Evolutionary conservation across 2,888 invertebrate species (phyloP).

Genomic region (Drosophila anomalipes): DNA sequence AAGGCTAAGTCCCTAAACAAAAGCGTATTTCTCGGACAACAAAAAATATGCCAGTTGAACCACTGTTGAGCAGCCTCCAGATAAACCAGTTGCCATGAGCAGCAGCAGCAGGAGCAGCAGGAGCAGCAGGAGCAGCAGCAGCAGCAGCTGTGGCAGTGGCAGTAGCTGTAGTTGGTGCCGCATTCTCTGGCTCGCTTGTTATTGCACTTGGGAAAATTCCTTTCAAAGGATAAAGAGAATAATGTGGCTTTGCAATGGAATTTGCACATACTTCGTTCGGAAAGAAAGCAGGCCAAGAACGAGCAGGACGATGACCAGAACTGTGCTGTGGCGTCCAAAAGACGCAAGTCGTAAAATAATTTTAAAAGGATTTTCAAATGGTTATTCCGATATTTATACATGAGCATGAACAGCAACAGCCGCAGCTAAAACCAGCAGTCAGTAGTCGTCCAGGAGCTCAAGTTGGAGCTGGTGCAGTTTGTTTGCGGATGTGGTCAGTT

Average conservation of each 20-base stretch:
- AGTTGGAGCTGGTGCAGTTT: constrained; percentile 43
- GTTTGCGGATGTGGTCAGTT: constrained; percentile 75
- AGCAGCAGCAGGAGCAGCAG: neutral
- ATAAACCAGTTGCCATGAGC: constrained; percentile 14
- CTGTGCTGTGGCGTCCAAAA: constrained; percentile 68
- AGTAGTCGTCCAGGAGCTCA: constrained; percentile 16
- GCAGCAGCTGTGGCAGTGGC: neutral
- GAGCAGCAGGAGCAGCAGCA: neutral
- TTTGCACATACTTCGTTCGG: constrained; percentile 79
- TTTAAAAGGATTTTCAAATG: constrained; percentile 81
- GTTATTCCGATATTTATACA: constrained; percentile 79
- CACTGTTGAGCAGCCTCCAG: constrained; percentile 19
- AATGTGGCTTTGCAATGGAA: constrained; percentile 82
- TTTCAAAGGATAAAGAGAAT: constrained; percentile 81
- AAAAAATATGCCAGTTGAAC: constrained; percentile 39
- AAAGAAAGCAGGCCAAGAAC: constrained; percentile 42
- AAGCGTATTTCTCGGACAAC: constrained; percentile 41
- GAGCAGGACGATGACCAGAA: constrained; percentile 19
- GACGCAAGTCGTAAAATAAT: constrained; percentile 80
- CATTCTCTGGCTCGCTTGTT: constrained; percentile 64
- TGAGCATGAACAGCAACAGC: constrained; percentile 55
- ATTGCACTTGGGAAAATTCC: constrained; percentile 81
- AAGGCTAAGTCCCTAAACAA: constrained; percentile 50
- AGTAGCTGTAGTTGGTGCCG: constrained; percentile 9
- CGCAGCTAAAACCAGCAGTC: constrained; percentile 31